These are phyloP conservation scores for Pantherophis guttatus DNA, from an alignment of 2,113 vertebrate genomes.

Conservation along the genomic window DNA sequence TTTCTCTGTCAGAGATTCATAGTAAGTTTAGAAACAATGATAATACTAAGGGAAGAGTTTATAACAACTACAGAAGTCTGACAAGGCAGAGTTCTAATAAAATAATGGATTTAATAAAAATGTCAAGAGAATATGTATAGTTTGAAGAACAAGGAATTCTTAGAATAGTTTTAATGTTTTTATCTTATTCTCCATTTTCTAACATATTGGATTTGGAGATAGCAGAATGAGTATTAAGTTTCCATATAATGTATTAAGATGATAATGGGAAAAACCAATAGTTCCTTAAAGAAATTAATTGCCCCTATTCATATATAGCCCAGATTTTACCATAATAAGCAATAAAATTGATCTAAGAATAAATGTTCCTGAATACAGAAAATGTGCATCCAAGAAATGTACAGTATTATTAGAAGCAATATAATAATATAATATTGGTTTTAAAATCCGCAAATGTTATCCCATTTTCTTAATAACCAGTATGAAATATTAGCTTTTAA, in stretches of 20 bases:
- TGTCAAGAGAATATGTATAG: background rate
- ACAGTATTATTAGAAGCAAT: background rate
- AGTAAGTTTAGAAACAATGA: background rate
- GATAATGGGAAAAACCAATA: background rate
- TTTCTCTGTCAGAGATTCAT: background rate
- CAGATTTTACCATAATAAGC: background rate
- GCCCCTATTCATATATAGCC: background rate
- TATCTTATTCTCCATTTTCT: background rate
- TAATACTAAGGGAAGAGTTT: conserved; percentile 3
- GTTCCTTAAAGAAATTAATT: background rate
- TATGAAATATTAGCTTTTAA: conserved; percentile 15
- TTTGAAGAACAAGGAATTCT: background rate
- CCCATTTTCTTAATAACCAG: background rate
- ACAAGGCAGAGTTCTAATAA: conserved; percentile 16
- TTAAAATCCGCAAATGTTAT: background rate
- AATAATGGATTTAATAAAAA: background rate
- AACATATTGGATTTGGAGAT: background rate
- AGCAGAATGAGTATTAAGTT: background rate
- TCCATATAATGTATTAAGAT: background rate
- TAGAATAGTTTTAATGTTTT: background rate
- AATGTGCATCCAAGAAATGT: background rate
- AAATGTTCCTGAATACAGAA: background rate
- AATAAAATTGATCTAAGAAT: background rate
- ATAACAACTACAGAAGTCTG: conserved; percentile 29
- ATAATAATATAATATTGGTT: background rate